Base-by-base conservation (phyloP, 2,888 invertebrate species). In the Asteroscopus sphinx region DNA sequence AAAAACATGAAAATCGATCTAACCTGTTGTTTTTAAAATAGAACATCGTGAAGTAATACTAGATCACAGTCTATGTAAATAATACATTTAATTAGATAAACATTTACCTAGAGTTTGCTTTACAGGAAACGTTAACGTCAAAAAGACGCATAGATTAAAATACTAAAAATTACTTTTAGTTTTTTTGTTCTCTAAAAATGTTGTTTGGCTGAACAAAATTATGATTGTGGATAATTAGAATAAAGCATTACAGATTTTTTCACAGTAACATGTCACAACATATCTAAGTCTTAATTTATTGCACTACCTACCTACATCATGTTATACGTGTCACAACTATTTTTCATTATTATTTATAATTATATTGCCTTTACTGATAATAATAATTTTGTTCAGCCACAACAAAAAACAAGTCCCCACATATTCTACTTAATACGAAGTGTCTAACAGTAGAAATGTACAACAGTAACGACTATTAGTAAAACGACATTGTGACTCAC, bases 1-100 rank as follows among this genome's bases (percentile, higher is more conserved):
- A 7, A 21, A 30, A 60, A 42, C 51, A 54, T 57, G 32, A 26
- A 48, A 49, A 42, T 42, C 13, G 25, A 76, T 64, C 48, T 40
- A 13, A 67, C 57, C 69, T 77, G 73, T 72, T 74, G 78, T 76
- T 88, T 91, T 91, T 89, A 91, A 90, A 90, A 91, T 92, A 93
- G 92, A 90, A 90, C 85, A 83, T 90, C 89, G 89, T 86, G 90
- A 92, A 93, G 89, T 93, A 89, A 91, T 83, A 84, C 93, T 93
- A 93, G 89, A 93, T 93, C 93, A 93, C 93, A 93, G 93, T 91
- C 93, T 93, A 92, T 93, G 81, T 90, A 90, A 91, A 92, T 83
- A 87, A 90, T 91, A 91, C 87, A 91, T 86, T 80, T 79, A 83
- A 78, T 80, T 86, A 86, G 84, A 86, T 82, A 87, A 86, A 91